Evolutionary conservation across 2,888 invertebrate species (phyloP), one percentile per base, ranked within the genome.

Genomic region (Melanostoma mellinum): DNA sequence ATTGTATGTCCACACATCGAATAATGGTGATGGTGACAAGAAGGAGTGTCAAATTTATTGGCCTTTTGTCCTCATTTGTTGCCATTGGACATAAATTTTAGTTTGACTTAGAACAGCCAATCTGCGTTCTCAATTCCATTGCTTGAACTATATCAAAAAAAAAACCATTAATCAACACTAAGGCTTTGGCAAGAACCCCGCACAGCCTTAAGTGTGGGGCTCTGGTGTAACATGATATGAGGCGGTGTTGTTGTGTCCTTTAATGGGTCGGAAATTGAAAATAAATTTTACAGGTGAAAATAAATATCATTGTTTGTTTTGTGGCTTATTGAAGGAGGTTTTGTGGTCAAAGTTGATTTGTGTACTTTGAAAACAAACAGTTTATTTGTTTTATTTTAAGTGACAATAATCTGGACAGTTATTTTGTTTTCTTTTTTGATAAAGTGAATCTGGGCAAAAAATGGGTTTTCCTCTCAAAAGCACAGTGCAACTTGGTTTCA

Each of bases 51-150:
- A 44, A 75, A 84, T 74, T 84, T 84, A 84, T 79, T 84, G 56
- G 75, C 78, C 74, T 75, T 75, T 75, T 79, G 71, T 60, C 75
- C 84, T 84, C 75, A 75, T 84, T 84, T 79, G 48, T 71, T 71
- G 36, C 61, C 79, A 55, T 65, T 42, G 79, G 78, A 79, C 67
- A 79, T 79, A 84, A 75, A 84, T 84, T 63, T 79, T 74, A 67
- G 69, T 72, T 84, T 71, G 79, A 78, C 69, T 79, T 74, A 75
- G 67, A 42, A 44, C 68, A 53, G 55, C 63, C 63, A 82, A 65
- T 82, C 77, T 69, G 73, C 78, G 69, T 74, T 65, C 63, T 36
- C 38, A 53, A 65, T 65, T 52, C 65, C 50, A 65, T n/a, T 58
- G 73, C 40, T 55, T 38, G 48, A 35, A 38, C 61, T 53, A 67